Evolutionary conservation across 1,140 invertebrate genomes (phyloP).

Genomic region (Cepaea nemoralis): DNA sequence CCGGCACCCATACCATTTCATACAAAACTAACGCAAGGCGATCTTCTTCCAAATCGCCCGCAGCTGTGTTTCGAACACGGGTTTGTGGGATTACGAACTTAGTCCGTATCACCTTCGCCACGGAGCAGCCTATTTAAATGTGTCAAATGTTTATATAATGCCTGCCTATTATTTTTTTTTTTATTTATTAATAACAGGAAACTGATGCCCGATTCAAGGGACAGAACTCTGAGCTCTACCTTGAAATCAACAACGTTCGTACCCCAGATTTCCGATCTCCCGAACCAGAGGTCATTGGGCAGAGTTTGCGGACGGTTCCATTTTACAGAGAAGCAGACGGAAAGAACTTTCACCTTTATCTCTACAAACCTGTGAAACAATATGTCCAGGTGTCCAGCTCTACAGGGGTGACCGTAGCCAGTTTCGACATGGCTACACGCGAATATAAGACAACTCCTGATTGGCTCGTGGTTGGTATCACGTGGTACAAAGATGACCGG

Average conservation of each 20-base stretch:
- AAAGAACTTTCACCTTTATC: background rate
- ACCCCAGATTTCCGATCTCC: background rate
- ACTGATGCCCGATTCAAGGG: background rate
- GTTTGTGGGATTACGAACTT: no score
- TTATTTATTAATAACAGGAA: no score
- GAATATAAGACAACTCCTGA: background rate
- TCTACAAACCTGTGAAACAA: conserved; percentile 8
- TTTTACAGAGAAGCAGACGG: background rate
- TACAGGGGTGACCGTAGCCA: background rate
- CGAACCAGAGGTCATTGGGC: conserved; percentile 18
- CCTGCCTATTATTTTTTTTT: no score
- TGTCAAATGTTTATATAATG: no score
- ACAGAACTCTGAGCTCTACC: conserved; percentile 17
- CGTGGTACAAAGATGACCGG: conserved; percentile 24
- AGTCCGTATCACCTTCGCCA: no score
- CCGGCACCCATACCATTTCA: no score
- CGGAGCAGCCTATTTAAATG: no score
- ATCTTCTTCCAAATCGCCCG: no score
- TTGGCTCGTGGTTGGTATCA: conserved; percentile 10
- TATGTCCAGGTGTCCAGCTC: conserved; percentile 18
- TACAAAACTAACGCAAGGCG: no score
- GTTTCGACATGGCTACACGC: conserved; percentile 17
- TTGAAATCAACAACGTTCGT: conserved; percentile 26
- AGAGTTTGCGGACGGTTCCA: conserved; percentile 13
- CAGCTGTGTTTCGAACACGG: no score